Evolutionary conservation across 2,797 vertebrate species (phyloP).

Genomic region (Kryptopterus vitreolus): DNA sequence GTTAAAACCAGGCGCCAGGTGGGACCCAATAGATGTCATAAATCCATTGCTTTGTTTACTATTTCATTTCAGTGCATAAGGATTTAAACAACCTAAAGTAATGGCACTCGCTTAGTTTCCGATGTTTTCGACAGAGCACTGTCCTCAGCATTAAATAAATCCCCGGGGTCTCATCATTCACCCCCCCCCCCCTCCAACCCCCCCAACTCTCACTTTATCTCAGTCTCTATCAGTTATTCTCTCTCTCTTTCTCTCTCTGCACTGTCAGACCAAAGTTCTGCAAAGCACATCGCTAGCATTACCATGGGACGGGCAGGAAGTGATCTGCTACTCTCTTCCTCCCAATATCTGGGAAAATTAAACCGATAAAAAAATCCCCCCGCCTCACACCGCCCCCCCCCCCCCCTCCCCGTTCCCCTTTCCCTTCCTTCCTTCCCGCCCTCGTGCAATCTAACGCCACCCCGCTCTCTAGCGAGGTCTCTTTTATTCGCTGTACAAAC

Average conservation of each 20-base stretch:
- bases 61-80: neutral
- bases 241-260: constrained; percentile 16
- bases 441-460: constrained; percentile 46
- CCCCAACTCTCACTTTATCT: neutral
- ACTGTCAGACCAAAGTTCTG: constrained; percentile 64
- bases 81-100: neutral
- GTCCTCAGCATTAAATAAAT: neutral
- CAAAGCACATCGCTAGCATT: constrained; percentile 73
- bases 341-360: constrained; percentile 72
- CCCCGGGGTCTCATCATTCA: constrained; percentile 11
- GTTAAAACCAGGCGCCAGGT: too few species aligned
- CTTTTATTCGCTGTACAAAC: constrained; percentile 53
- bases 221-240: constrained; percentile 6
- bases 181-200: neutral
- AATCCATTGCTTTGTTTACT: too few species aligned
- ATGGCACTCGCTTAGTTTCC: neutral
- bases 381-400: constrained; percentile 3
- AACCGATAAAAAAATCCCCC: constrained; percentile 76
- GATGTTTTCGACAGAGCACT: neutral
- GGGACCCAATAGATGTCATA: too few species aligned
- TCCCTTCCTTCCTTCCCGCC: too few species aligned
- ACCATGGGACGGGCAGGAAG: constrained; percentile 67
- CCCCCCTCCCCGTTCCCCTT: neutral
- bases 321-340: constrained; percentile 65
- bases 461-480: constrained; percentile 44